phyloP scores from a whole-genome alignment of 1,140 invertebrate species.

The Heterodera carotae region DNA sequence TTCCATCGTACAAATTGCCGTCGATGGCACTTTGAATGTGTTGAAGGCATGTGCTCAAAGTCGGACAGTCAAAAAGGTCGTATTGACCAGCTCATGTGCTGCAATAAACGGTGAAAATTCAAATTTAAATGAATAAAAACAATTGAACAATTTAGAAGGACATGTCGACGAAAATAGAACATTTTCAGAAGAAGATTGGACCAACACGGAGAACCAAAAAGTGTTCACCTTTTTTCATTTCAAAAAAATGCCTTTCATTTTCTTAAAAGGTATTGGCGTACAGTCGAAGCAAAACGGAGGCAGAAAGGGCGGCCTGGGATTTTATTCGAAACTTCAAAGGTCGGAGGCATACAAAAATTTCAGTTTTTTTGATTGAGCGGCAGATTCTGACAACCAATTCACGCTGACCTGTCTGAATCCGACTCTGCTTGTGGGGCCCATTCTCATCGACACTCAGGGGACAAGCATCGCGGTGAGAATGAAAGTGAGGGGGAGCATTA shows the following conservation, averaged over 20 bases:
- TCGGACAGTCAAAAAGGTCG: constrained; percentile 69
- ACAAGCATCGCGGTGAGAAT: constrained; percentile 67
- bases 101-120: constrained; percentile 68
- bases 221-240: constrained; percentile 38
- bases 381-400: constrained; percentile 67
- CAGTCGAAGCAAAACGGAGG: constrained; percentile 69
- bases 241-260: constrained; percentile 9
- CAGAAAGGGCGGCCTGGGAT: constrained; percentile 72
- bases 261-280: constrained; percentile 60
- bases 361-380: neutral
- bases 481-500: no score
- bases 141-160: constrained; percentile 47
- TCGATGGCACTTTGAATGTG: constrained; percentile 70
- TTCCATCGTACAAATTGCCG: constrained; percentile 69
- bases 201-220: constrained; percentile 64
- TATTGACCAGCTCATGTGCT: constrained; percentile 70
- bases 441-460: constrained; percentile 66
- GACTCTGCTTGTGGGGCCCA: constrained; percentile 69
- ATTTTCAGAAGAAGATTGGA: constrained; percentile 70
- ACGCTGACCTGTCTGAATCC: constrained; percentile 71
- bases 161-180: constrained; percentile 66
- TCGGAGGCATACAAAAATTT: constrained; percentile 17
- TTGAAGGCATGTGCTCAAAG: constrained; percentile 68
- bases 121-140: neutral
- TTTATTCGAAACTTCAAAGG: constrained; percentile 61